phyloP scores from a whole-genome alignment of 2,888 invertebrate genomes.

The Eudemis profundana region DNA sequence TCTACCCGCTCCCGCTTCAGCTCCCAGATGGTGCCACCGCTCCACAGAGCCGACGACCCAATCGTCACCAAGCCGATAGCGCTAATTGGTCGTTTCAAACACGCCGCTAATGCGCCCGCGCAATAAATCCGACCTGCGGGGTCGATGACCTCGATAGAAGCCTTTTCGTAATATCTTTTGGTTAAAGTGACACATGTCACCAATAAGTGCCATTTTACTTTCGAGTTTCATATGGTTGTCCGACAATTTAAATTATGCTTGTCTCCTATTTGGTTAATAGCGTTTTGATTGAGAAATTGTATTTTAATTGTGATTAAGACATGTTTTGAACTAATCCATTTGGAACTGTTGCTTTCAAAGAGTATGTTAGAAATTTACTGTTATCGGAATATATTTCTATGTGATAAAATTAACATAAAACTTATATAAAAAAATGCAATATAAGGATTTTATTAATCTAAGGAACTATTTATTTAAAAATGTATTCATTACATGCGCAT shows the following conservation, averaged over 20 bases:
- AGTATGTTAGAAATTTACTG: background rate
- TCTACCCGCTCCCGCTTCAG: conserved; percentile 41
- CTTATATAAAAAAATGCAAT: no score
- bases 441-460: no score
- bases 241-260: no score
- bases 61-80: conserved; percentile 74
- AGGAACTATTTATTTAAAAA: no score
- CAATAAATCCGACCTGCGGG: conserved; percentile 64
- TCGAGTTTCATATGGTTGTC: conserved; percentile 3
- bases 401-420: conserved; percentile 1
- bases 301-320: conserved; percentile 14
- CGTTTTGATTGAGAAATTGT: conserved; percentile 13
- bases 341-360: conserved; percentile 1
- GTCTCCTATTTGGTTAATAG: background rate
- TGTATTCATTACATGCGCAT: no score
- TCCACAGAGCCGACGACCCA: conserved; percentile 64
- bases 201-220: background rate
- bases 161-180: conserved; percentile 15
- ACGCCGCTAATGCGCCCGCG: conserved; percentile 76
- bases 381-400: background rate
- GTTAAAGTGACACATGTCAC: background rate
- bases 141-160: conserved; percentile 29
- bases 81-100: conserved; percentile 80
- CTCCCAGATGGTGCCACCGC: conserved; percentile 46
- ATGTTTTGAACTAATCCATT: conserved; percentile 11